Conservation (phyloP, 2,113 vertebrate genomes). For the Brachirus orientalis region DNA sequence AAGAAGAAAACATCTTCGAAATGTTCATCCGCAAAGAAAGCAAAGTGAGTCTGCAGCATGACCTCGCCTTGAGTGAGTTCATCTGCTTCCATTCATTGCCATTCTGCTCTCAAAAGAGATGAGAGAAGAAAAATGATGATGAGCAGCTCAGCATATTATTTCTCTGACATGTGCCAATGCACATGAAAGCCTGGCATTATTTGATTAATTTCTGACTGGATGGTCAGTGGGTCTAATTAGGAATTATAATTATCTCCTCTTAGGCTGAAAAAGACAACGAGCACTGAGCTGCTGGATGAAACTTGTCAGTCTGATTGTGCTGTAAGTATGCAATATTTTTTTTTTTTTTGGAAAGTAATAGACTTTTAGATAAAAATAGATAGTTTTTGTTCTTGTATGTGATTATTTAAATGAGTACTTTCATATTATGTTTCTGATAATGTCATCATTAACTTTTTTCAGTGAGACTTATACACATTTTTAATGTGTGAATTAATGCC, state of each 20-base stretch:
- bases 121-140: not conserved
- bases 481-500: too few species aligned
- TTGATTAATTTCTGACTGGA: conserved; percentile 5
- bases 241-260: conserved; percentile 19
- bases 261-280: conserved; percentile 68
- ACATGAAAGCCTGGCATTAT: not conserved
- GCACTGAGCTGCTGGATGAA: conserved; percentile 69
- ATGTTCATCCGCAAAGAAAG: conserved; percentile 83
- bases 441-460: not conserved
- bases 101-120: not conserved
- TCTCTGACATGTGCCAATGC: not conserved
- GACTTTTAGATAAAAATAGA: too few species aligned
- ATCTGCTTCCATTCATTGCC: conserved; percentile 2
- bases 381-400: not conserved
- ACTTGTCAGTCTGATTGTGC: conserved; percentile 25
- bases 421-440: not conserved
- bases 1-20: conserved; percentile 86
- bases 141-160: not conserved
- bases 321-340: conserved; percentile 53
- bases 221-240: conserved; percentile 13
- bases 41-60: conserved; percentile 84
- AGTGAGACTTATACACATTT: too few species aligned
- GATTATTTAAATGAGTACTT: too few species aligned
- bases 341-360: not conserved
- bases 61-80: conserved; percentile 14